Percentiles rank a stretch among this genome's conserved stretches.
Evolutionary conservation across 1,140 invertebrate species (phyloP).

Genomic region (Ditylenchus dipsaci): DNA sequence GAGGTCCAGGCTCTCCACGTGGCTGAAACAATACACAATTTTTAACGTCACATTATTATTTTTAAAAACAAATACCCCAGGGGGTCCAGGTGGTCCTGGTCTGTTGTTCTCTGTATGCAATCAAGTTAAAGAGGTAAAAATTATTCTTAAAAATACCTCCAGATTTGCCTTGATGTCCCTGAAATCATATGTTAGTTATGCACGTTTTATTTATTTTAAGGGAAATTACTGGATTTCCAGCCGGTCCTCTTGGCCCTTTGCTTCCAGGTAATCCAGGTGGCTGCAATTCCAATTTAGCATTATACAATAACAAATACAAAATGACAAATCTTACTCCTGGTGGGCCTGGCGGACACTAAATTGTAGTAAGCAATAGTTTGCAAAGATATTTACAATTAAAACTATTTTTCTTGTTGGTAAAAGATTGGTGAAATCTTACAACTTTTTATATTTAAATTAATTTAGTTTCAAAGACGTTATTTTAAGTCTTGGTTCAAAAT

Average conservation of each 20-base stretch:
- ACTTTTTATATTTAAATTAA: too few relatives aligned
- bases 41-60: too few relatives aligned
- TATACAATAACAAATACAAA: background rate
- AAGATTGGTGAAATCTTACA: too few relatives aligned
- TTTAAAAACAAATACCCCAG: slow-evolving; percentile 20
- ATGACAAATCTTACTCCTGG: slow-evolving; percentile 24
- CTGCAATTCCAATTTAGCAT: too few relatives aligned
- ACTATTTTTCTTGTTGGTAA: too few relatives aligned
- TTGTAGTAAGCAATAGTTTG: background rate
- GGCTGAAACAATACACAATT: slow-evolving; percentile 22
- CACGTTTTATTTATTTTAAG: background rate
- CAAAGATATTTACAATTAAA: slow-evolving; percentile 2
- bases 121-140: background rate
- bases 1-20: slow-evolving; percentile 43
- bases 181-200: background rate
- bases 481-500: too few relatives aligned
- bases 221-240: slow-evolving; percentile 10
- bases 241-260: slow-evolving; percentile 38
- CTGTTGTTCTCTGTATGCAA: slow-evolving; percentile 33
- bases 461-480: too few relatives aligned
- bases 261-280: slow-evolving; percentile 50
- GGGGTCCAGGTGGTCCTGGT: slow-evolving; percentile 46
- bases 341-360: slow-evolving; percentile 46
- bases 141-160: slow-evolving; percentile 17
- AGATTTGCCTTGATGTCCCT: slow-evolving; percentile 37